A percentile compares a stretch with the other conserved stretches of the same genome.
phyloP scores from a whole-genome alignment of 2,888 invertebrate species.

The Cheilosia vernalis region DNA sequence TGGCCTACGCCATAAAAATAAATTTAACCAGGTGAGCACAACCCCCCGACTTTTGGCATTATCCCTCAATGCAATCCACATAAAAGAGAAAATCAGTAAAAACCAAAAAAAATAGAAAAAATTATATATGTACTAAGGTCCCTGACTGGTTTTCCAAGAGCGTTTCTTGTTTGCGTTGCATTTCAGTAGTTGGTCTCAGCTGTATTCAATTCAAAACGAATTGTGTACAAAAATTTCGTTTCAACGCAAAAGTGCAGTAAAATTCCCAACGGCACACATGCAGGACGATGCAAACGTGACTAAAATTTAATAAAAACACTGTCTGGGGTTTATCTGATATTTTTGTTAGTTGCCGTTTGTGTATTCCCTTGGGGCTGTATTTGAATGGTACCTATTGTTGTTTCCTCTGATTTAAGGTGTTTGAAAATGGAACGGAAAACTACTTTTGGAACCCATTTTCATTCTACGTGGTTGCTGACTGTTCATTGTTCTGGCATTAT shows the following conservation, averaged over 20 bases:
- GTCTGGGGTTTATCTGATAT: constrained; percentile 23
- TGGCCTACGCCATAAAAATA: neutral
- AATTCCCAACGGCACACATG: constrained; percentile 44
- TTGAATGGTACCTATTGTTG: constrained; percentile 21
- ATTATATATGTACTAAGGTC: neutral
- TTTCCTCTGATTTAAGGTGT: constrained; percentile 12
- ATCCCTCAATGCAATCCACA: neutral
- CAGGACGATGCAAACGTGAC: constrained; percentile 59
- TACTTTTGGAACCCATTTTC: constrained; percentile 11
- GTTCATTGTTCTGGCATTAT: neutral
- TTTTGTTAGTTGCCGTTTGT: neutral
- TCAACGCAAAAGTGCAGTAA: constrained; percentile 27
- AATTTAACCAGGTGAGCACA: neutral
- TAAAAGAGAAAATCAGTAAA: neutral
- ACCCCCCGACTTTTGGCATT: constrained; percentile 20
- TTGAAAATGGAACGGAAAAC: constrained; percentile 3
- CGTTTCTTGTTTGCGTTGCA: constrained; percentile 1
- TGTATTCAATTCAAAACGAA: constrained; percentile 47
- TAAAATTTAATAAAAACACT: constrained; percentile 56
- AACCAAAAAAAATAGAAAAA: constrained; percentile 7
- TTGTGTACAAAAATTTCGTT: constrained; percentile 33
- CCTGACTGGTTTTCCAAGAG: constrained; percentile 55
- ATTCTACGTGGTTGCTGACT: neutral
- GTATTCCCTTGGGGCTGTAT: constrained; percentile 19
- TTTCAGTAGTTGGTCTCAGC: constrained; percentile 48